phyloP scores from a whole-genome alignment of 1,140 invertebrate species.

The Orussus abietinus region DNA sequence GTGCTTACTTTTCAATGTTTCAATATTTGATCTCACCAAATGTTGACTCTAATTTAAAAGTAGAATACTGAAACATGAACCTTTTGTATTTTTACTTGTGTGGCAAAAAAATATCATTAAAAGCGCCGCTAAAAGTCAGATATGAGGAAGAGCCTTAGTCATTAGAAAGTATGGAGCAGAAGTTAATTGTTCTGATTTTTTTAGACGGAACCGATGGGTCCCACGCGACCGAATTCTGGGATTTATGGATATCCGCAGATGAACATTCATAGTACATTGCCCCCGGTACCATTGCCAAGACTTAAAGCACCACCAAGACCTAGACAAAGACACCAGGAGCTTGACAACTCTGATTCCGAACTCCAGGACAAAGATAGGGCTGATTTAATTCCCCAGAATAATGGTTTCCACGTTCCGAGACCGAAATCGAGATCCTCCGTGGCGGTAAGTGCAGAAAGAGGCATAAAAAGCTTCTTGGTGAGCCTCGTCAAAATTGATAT shows the following conservation, averaged over 20 bases:
- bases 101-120: too few species aligned
- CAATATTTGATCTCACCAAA: too few species aligned
- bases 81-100: too few species aligned
- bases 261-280: constrained; percentile 60
- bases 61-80: too few species aligned
- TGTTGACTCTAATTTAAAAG: too few species aligned
- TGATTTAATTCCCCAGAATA: constrained; percentile 62
- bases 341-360: constrained; percentile 58
- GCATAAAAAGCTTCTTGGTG: too few species aligned
- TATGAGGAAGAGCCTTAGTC: too few species aligned
- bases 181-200: constrained; percentile 17
- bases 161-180: too few species aligned
- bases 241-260: constrained; percentile 74
- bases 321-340: constrained; percentile 42
- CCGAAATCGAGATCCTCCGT: constrained; percentile 74
- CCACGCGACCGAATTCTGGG: constrained; percentile 75
- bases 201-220: constrained; percentile 64
- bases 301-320: constrained; percentile 47
- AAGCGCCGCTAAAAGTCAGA: too few species aligned
- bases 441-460: constrained; percentile 57
- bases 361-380: constrained; percentile 66
- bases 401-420: constrained; percentile 62
- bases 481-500: too few species aligned
- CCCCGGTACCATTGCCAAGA: constrained; percentile 70
- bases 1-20: too few species aligned